A percentile compares a stretch with the other conserved stretches of the same genome.
Conservation (phyloP, 2,888 invertebrate species). For the Oithona nana region DNA sequence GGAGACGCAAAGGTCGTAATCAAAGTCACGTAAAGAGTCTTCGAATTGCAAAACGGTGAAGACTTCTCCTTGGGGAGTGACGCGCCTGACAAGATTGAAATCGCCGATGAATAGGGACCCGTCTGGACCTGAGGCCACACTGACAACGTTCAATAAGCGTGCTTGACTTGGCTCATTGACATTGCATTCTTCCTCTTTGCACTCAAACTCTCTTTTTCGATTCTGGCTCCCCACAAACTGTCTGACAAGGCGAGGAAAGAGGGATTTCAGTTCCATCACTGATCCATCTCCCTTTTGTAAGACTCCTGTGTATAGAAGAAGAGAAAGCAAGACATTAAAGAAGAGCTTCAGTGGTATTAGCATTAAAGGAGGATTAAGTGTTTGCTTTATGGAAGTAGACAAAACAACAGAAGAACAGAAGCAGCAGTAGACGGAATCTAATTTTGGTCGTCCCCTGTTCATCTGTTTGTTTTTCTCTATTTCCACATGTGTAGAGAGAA, state of each 20-base stretch:
- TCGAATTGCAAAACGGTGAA: slow-evolving; percentile 72
- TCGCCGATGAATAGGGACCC: slow-evolving; percentile 93
- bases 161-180: slow-evolving; percentile 74
- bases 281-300: slow-evolving; percentile 94
- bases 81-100: slow-evolving; percentile 76
- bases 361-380: too few species aligned
- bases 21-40: slow-evolving; percentile 62
- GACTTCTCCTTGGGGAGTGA: slow-evolving; percentile 72
- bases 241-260: slow-evolving; percentile 55
- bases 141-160: slow-evolving; percentile 71
- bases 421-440: too few species aligned
- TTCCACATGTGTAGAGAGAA: too few species aligned
- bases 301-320: slow-evolving; percentile 40
- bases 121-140: slow-evolving; percentile 75
- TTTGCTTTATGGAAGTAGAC: too few species aligned
- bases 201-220: slow-evolving; percentile 59
- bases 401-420: too few species aligned
- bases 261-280: slow-evolving; percentile 73
- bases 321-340: too few species aligned
- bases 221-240: slow-evolving; percentile 56
- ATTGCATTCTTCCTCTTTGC: slow-evolving; percentile 45
- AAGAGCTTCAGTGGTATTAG: too few species aligned
- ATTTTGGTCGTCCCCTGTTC: too few species aligned
- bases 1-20: slow-evolving; percentile 81
- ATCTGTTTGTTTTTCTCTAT: too few species aligned